Evolutionary conservation across 2,888 invertebrate species (phyloP), one percentile per base, ranked within the genome.

Genomic region (Darwinula stevensoni): DNA sequence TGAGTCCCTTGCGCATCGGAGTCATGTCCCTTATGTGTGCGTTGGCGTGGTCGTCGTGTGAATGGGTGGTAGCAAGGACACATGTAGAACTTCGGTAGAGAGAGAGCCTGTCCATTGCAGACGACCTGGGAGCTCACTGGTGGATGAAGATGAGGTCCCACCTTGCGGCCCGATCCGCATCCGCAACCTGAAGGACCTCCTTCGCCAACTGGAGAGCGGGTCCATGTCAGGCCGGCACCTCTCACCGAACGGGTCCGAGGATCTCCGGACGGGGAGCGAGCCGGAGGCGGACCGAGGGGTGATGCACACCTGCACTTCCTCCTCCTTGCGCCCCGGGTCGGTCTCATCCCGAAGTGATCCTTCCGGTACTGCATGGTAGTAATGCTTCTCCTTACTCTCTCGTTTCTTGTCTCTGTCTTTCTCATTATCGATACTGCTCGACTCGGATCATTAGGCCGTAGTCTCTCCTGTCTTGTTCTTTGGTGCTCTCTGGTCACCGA

Each of bases 211-310:
- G 33, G 43, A 44, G 31, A 37, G 41, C 28, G 39, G 36, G 26
- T 6, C 28, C 12, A n/a, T n/a, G n/a, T n/a, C n/a, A n/a, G 28
- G 30, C 38, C 59, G 75, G 14, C 75, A 76, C 53, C 74, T 76
- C 70, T 78, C 76, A 47, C 80, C 80, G 31, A 73, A 74, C 42
- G 80, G 76, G 37, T 78, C 78, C 13, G 80, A 80, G 49, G 82
- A 82, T 46, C 75, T 80, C 47, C 40, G 48, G 28, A 11, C 28
- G 22, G n/a, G 22, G 9, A 22, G 22, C 22, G 22, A 22, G 22
- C 6, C 22, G 22, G 22, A 22, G 22, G 22, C 22, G 9, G 22
- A 22, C 22, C 22, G 22, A n/a, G n/a, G n/a, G n/a, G n/a, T n/a
- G n/a, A n/a, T n/a, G n/a, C n/a, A n/a, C n/a, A n/a, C n/a, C n/a